These are phyloP conservation scores for Patiria miniata DNA, from an alignment of 35 echinoderm and acorn worm genomes.

Conservation along the genomic window DNA sequence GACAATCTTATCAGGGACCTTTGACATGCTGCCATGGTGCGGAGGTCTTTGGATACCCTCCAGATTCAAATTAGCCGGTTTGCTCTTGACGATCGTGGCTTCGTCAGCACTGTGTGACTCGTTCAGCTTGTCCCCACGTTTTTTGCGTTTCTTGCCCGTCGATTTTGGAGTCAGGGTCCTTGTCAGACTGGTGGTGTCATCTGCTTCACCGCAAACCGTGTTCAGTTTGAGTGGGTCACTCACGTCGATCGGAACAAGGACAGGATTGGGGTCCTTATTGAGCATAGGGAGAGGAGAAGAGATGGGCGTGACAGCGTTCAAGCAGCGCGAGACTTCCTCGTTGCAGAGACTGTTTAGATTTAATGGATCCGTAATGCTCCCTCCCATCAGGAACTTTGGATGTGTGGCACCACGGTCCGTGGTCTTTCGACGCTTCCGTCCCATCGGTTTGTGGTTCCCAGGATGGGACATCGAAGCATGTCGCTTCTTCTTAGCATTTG, in stretches of 20 bases:
- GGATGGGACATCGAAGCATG: neutral
- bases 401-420: slow-evolving; percentile 46
- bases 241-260: slow-evolving; percentile 88
- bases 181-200: slow-evolving; percentile 42
- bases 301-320: slow-evolving; percentile 75
- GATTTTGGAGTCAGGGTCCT: slow-evolving; percentile 40
- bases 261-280: slow-evolving; percentile 94
- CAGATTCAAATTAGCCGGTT: slow-evolving; percentile 20
- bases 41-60: slow-evolving; percentile 31
- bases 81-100: neutral
- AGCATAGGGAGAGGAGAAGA: slow-evolving; percentile 82
- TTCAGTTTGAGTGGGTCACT: slow-evolving; percentile 95
- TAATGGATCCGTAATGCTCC: slow-evolving; percentile 83
- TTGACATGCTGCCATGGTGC: slow-evolving; percentile 37
- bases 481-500: neutral
- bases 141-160: slow-evolving; percentile 62
- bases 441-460: slow-evolving; percentile 31
- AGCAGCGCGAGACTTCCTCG: slow-evolving; percentile 71
- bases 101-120: neutral
- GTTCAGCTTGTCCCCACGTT: slow-evolving; percentile 19
- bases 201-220: slow-evolving; percentile 47
- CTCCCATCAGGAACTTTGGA: slow-evolving; percentile 84
- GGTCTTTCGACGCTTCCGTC: slow-evolving; percentile 75
- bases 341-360: slow-evolving; percentile 93
- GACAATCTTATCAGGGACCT: slow-evolving; percentile 87